Percentiles rank a stretch among this genome's conserved stretches.
Evolutionary conservation across 92 coral and sea anemone species (phyloP).

Genomic region (Pocillopora meandrina): DNA sequence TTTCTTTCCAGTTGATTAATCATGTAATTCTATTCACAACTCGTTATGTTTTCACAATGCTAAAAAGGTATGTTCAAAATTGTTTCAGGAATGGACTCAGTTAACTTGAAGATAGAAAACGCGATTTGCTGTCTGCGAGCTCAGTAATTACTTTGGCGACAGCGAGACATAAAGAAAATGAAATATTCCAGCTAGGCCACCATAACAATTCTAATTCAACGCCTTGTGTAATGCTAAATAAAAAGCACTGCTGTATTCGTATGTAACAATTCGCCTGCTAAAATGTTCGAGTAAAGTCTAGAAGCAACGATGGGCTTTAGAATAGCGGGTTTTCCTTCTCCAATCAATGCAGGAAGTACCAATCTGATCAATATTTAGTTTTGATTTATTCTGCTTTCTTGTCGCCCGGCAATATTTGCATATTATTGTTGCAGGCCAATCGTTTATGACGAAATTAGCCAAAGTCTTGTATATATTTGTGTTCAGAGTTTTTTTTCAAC

Average conservation of each 20-base stretch:
- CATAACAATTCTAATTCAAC: neutral
- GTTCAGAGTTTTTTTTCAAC: neutral
- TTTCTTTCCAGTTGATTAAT: too few species aligned
- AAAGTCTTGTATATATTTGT: neutral
- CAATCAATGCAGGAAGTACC: too few species aligned
- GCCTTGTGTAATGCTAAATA: too few species aligned
- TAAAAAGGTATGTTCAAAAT: too few species aligned
- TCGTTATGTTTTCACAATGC: too few species aligned
- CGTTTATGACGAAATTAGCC: neutral
- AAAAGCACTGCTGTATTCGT: neutral
- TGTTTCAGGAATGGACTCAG: neutral
- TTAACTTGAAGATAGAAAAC: neutral
- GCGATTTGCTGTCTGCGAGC: neutral
- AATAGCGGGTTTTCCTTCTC: neutral
- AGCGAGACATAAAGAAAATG: slow-evolving; percentile 9
- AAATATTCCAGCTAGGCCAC: slow-evolving; percentile 18
- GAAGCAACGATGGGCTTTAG: neutral
- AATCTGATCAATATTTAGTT: neutral
- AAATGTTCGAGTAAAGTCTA: too few species aligned
- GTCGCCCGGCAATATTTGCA: slow-evolving; percentile 6
- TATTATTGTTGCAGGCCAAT: neutral
- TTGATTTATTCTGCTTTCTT: neutral
- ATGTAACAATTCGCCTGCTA: neutral
- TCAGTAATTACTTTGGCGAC: neutral
- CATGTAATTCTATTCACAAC: too few species aligned